phyloP scores from a whole-genome alignment of 2,797 vertebrate genomes.

The Neosilurus mollespiculum region DNA sequence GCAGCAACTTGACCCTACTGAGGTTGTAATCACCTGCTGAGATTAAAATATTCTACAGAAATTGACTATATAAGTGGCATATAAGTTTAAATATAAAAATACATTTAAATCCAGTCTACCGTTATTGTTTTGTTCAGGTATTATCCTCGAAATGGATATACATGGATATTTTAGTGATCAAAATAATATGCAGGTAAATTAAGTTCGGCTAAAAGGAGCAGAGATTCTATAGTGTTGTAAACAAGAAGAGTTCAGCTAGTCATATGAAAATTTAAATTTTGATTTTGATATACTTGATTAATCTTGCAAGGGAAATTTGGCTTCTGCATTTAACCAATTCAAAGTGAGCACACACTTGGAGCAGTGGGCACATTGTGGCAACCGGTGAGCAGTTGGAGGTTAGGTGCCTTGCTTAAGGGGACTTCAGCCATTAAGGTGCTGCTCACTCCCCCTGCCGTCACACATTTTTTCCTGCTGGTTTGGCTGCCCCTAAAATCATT shows the following conservation, averaged over 20 bases:
- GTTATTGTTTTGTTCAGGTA: not conserved
- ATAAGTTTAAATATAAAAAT: not conserved
- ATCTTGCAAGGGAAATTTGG: too few species aligned
- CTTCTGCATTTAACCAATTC: too few species aligned
- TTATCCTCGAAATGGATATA: not conserved
- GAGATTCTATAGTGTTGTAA: not conserved
- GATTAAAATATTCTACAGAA: not conserved
- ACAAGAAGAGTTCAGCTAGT: not conserved
- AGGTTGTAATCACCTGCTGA: not conserved
- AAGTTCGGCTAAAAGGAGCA: not conserved
- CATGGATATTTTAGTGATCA: not conserved
- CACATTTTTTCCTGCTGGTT: too few species aligned
- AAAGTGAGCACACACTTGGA: too few species aligned
- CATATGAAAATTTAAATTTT: not conserved
- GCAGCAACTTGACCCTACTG: not conserved
- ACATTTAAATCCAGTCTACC: not conserved
- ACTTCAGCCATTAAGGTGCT: too few species aligned
- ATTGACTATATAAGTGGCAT: not conserved
- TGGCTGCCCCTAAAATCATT: not conserved
- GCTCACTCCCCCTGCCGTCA: too few species aligned
- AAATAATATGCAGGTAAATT: not conserved
- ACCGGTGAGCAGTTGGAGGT: too few species aligned
- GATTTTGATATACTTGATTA: too few species aligned
- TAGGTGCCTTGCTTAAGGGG: too few species aligned
- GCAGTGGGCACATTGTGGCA: too few species aligned